Conservation (phyloP, 2,797 vertebrate genomes). For the Sebastes taczanowskii region DNA sequence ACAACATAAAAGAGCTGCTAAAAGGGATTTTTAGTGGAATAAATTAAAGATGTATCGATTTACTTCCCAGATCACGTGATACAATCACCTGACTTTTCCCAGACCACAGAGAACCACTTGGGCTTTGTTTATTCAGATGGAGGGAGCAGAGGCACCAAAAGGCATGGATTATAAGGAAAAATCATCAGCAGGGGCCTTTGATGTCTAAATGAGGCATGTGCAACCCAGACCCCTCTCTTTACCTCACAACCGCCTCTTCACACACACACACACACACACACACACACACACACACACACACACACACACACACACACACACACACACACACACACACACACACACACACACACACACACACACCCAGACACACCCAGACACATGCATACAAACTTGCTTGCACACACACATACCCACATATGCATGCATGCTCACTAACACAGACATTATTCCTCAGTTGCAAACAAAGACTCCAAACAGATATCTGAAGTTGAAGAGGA, state of each 20-base stretch:
- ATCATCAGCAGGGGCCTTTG: conserved; percentile 89
- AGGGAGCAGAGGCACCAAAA: conserved; percentile 83
- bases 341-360: not conserved
- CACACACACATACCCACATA: conserved; percentile 10
- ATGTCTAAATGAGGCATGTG: conserved; percentile 90
- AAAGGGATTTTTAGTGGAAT: conserved; percentile 79
- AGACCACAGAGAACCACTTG: conserved; percentile 77
- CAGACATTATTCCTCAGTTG: conserved; percentile 66
- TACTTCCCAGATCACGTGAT: conserved; percentile 66
- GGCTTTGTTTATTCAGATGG: conserved; percentile 91
- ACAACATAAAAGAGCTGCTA: conserved; percentile 82
- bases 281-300: not conserved
- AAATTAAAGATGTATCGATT: conserved; percentile 83
- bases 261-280: conserved; percentile 20
- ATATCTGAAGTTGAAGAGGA: conserved; percentile 59
- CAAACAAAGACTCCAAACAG: conserved; percentile 81
- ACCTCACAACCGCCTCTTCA: conserved; percentile 50
- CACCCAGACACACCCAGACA: conserved; percentile 24
- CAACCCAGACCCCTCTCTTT: conserved; percentile 84
- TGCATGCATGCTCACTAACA: not conserved
- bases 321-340: not conserved
- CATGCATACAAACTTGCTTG: not conserved
- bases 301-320: not conserved
- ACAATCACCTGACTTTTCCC: conserved; percentile 81
- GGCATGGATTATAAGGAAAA: conserved; percentile 86